Percentiles rank a stretch among this genome's conserved stretches.
phyloP scores from a whole-genome alignment of 2,797 vertebrate genomes.

The Urophycis tenuis region DNA sequence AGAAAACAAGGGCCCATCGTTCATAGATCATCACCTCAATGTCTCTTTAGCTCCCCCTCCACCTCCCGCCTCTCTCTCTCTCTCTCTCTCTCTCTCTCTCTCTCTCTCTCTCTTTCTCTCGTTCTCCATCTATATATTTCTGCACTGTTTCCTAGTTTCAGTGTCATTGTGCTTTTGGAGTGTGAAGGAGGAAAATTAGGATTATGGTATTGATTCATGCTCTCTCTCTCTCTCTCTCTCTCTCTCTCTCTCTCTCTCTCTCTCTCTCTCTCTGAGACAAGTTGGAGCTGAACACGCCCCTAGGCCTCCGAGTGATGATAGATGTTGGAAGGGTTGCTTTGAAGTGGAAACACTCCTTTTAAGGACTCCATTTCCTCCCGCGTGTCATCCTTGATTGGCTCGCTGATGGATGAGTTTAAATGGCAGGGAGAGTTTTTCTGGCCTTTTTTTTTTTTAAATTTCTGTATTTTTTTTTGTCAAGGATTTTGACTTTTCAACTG shows the following conservation, averaged over 20 bases:
- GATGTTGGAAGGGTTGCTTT: constrained; percentile 35
- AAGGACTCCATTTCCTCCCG: constrained; percentile 24
- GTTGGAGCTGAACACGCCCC: constrained; percentile 22
- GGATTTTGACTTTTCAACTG: not conserved
- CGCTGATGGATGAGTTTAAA: constrained; percentile 39
- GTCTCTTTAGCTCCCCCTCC: not conserved
- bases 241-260: not conserved
- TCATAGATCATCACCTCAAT: not conserved
- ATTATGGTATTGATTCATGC: constrained; percentile 3
- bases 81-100: too few species aligned
- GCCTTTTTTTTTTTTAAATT: not conserved
- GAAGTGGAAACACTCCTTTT: constrained; percentile 35
- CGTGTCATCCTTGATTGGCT: constrained; percentile 27
- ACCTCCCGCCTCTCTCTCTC: not conserved
- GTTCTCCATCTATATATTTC: not conserved
- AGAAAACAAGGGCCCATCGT: not conserved
- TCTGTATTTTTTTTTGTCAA: not conserved
- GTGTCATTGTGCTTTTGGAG: not conserved
- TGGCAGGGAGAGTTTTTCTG: not conserved
- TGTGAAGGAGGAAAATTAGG: constrained; percentile 2
- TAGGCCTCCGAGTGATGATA: constrained; percentile 28
- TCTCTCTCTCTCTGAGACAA: too few species aligned
- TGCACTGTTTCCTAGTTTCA: not conserved
- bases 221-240: not conserved
- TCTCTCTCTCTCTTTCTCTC: not conserved